Conservation (phyloP, 2,888 invertebrate species). For the Plusia festucae region DNA sequence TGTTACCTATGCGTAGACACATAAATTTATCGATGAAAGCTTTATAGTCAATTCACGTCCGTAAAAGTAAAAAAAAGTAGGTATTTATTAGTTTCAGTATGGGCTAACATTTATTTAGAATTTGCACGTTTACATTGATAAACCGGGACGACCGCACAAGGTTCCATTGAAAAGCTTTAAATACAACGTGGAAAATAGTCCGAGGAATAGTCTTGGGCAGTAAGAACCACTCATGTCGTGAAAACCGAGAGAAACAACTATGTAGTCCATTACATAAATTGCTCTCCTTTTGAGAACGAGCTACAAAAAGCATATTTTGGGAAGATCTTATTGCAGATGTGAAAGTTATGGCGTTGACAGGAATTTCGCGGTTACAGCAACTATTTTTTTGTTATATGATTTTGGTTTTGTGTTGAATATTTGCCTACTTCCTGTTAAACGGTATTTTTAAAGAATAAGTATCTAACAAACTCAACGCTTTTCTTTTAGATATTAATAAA, state of each 20-base stretch:
- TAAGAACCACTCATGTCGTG: conserved; percentile 58
- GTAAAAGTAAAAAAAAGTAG: too few relatives aligned
- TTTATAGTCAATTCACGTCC: conserved; percentile 12
- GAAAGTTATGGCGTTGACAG: conserved; percentile 61
- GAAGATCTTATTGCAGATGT: conserved; percentile 68
- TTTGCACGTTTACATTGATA: conserved; percentile 28
- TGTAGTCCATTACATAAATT: conserved; percentile 83
- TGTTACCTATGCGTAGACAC: too few relatives aligned
- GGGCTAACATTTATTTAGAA: conserved; percentile 10
- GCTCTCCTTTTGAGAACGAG: conserved; percentile 72
- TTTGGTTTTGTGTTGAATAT: too few relatives aligned
- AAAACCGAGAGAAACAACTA: conserved; percentile 70
- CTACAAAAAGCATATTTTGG: conserved; percentile 68
- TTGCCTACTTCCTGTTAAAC: too few relatives aligned
- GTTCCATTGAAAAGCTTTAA: conserved; percentile 43
- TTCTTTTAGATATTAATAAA: too few relatives aligned
- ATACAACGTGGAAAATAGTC: conserved; percentile 43
- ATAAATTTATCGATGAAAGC: conserved; percentile 5
- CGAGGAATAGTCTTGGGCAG: conserved; percentile 47
- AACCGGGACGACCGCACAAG: conserved; percentile 22
- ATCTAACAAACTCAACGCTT: too few relatives aligned
- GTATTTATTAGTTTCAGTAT: conserved; percentile 16
- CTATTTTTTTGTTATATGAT: too few relatives aligned
- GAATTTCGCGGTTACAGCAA: too few relatives aligned
- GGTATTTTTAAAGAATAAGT: too few relatives aligned